A percentile compares a stretch with the other conserved stretches of the same genome.
Evolutionary conservation across 2,888 invertebrate species (phyloP).

Genomic region (Leistus spinibarbis): DNA sequence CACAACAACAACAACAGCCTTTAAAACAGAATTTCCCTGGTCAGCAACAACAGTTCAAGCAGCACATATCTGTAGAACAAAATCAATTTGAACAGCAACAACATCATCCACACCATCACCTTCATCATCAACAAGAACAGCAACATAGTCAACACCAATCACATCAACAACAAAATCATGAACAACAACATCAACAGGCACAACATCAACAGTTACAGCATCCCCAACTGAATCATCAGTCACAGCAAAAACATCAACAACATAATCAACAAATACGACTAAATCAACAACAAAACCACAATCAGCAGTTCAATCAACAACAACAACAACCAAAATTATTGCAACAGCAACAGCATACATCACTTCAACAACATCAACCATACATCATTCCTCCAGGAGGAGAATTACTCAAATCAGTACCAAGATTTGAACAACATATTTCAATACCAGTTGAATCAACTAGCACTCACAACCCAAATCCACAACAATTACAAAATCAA

Average conservation of each 20-base stretch:
- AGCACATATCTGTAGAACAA: conserved; percentile 39
- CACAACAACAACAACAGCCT: conserved; percentile 47
- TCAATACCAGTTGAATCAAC: conserved; percentile 60
- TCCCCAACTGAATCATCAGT: conserved; percentile 47
- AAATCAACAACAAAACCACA: conserved; percentile 55
- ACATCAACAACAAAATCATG: conserved; percentile 45
- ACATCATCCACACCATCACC: conserved; percentile 41
- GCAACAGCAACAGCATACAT: conserved; percentile 56
- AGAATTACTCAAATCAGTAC: conserved; percentile 76
- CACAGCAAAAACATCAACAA: conserved; percentile 47
- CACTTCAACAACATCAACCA: conserved; percentile 60
- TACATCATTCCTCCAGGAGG: conserved; percentile 69
- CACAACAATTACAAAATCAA: conserved; percentile 39
- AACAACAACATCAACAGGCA: conserved; percentile 51
- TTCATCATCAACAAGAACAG: conserved; percentile 44
- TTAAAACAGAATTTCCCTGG: neutral
- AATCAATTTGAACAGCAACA: conserved; percentile 42
- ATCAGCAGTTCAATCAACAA: conserved; percentile 47
- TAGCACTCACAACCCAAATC: conserved; percentile 15
- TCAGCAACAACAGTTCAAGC: conserved; percentile 41
- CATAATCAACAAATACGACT: conserved; percentile 50
- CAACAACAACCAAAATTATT: conserved; percentile 48
- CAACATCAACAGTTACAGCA: conserved; percentile 53
- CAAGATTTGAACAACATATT: conserved; percentile 80
- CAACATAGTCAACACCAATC: conserved; percentile 43